A percentile compares a stretch with the other conserved stretches of the same genome.
Evolutionary conservation across 1,140 invertebrate species (phyloP).

Genomic region (Hycleus cichorii): DNA sequence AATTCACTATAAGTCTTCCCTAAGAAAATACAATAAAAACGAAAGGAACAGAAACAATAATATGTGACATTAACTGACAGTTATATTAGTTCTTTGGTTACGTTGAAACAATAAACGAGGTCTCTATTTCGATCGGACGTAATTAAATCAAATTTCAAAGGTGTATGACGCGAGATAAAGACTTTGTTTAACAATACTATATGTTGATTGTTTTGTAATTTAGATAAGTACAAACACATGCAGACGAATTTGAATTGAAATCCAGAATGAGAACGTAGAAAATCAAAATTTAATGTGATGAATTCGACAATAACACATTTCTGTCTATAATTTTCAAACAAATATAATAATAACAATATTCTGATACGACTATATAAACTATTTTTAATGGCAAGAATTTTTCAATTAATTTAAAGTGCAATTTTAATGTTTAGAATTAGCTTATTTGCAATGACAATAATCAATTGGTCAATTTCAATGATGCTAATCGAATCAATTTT

Average conservation of each 20-base stretch:
- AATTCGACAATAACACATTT: conserved; percentile 17
- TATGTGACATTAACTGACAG: too few species aligned
- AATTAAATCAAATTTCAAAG: too few species aligned
- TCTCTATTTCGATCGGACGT: too few species aligned
- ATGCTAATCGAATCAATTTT: neutral
- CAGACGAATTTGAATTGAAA: neutral
- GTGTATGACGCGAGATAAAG: too few species aligned
- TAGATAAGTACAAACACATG: too few species aligned
- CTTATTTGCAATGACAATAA: conserved; percentile 14
- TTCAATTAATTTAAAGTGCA: conserved; percentile 7
- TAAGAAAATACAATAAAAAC: too few species aligned
- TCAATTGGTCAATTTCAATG: conserved; percentile 10
- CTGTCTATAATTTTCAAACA: neutral
- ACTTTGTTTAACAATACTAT: neutral
- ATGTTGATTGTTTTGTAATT: neutral
- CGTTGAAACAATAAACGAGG: too few species aligned
- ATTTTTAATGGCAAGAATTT: conserved; percentile 4
- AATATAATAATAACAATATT: conserved; percentile 4
- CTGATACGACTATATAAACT: conserved; percentile 11
- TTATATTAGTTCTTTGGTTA: too few species aligned
- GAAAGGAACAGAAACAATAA: too few species aligned
- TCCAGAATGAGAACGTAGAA: neutral
- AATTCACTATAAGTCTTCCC: too few species aligned
- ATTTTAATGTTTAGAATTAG: conserved; percentile 16
- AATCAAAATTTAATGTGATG: conserved; percentile 9